Conservation (phyloP, 2,113 vertebrate genomes). For the Stigmatopora argus region DNA sequence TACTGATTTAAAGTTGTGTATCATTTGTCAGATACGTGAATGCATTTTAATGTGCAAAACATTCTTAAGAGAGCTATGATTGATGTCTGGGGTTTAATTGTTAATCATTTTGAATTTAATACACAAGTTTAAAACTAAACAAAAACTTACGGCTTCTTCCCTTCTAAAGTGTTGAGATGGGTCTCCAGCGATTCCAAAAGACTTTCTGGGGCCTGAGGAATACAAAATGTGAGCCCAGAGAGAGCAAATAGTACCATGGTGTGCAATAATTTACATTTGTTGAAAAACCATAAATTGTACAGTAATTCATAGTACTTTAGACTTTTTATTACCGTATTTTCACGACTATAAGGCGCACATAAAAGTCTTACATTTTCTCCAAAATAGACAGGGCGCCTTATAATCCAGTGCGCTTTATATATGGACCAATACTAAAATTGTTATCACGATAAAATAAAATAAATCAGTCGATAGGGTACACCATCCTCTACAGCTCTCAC, state of each 20-base stretch:
- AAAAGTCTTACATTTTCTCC: no score
- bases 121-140: neutral
- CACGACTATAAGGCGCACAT: no score
- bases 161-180: constrained; percentile 96
- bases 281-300: neutral
- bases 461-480: no score
- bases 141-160: constrained; percentile 86
- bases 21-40: neutral
- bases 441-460: no score
- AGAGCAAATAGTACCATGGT: neutral
- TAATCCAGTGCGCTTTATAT: no score
- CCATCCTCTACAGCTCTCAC: no score
- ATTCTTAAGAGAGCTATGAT: neutral
- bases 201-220: constrained; percentile 88
- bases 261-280: neutral
- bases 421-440: no score
- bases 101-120: neutral
- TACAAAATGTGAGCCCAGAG: constrained; percentile 14
- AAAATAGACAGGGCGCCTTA: no score
- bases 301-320: no score
- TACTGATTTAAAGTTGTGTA: neutral
- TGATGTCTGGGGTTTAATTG: neutral
- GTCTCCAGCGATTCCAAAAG: constrained; percentile 96
- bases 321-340: no score
- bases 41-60: neutral